These are phyloP conservation scores for Cheilosia grossa DNA, from an alignment of 2,888 invertebrate species.

Conservation along the genomic window DNA sequence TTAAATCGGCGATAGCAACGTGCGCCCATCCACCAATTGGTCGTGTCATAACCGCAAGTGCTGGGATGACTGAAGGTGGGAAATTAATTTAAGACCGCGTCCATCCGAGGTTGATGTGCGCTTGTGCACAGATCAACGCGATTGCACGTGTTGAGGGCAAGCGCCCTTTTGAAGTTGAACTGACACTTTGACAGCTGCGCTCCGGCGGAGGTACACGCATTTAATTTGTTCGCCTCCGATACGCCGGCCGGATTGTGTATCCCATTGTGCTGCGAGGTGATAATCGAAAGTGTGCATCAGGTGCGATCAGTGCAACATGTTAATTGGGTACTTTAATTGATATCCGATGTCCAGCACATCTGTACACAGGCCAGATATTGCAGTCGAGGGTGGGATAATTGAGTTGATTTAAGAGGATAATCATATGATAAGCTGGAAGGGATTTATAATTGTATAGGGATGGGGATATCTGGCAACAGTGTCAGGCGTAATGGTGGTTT, in stretches of 20 bases:
- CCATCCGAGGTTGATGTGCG: slow-evolving; percentile 34
- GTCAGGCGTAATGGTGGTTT: background rate
- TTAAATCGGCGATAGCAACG: slow-evolving; percentile 47
- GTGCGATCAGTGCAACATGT: slow-evolving; percentile 65
- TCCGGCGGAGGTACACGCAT: slow-evolving; percentile 2
- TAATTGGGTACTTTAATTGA: slow-evolving; percentile 72
- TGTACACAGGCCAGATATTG: background rate
- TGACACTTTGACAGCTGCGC: slow-evolving; percentile 68
- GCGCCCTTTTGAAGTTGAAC: slow-evolving; percentile 58
- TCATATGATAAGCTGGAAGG: slow-evolving; percentile 36
- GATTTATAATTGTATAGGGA: slow-evolving; percentile 11
- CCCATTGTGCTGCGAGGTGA: slow-evolving; percentile 43
- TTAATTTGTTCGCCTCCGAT: background rate
- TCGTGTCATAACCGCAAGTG: slow-evolving; percentile 60
- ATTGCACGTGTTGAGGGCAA: slow-evolving; percentile 25
- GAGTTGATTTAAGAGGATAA: slow-evolving; percentile 54
- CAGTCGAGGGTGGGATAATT: slow-evolving; percentile 48
- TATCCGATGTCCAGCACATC: slow-evolving; percentile 36
- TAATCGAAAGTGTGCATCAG: slow-evolving; percentile 72
- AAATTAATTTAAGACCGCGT: slow-evolving; percentile 66
- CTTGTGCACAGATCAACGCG: slow-evolving; percentile 62
- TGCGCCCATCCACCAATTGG: slow-evolving; percentile 58
- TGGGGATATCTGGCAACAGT: background rate
- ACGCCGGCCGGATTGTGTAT: slow-evolving; percentile 1
- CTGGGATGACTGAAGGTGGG: slow-evolving; percentile 65